A percentile compares a stretch with the other conserved stretches of the same genome.
These are phyloP conservation scores for Dorcus parallelipipedus DNA, from an alignment of 2,888 invertebrate genomes.

Conservation along the genomic window DNA sequence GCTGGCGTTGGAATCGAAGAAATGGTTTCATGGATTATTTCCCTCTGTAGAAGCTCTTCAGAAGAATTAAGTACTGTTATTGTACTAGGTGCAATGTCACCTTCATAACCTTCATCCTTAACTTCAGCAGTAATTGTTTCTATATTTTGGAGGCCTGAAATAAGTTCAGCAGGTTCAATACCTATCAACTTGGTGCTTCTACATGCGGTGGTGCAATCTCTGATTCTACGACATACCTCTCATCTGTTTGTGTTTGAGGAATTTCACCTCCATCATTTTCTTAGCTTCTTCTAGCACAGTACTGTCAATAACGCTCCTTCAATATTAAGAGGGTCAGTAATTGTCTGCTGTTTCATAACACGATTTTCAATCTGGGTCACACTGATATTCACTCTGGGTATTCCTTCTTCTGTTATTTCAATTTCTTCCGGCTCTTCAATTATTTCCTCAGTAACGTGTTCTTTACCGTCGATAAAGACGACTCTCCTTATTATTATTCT, in stretches of 20 bases:
- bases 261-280: constrained; percentile 20
- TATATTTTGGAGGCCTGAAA: constrained; percentile 27
- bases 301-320: constrained; percentile 10
- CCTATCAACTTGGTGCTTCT: constrained; percentile 32
- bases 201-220: constrained; percentile 36
- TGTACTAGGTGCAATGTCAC: constrained; percentile 21
- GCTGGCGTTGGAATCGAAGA: too few species aligned
- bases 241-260: constrained; percentile 13
- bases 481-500: constrained; percentile 72
- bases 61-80: constrained; percentile 15
- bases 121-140: constrained; percentile 24
- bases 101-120: not conserved
- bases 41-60: not conserved
- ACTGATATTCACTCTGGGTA: constrained; percentile 68
- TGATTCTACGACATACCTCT: constrained; percentile 44
- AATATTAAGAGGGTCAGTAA: constrained; percentile 41
- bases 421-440: constrained; percentile 81
- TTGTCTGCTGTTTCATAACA: constrained; percentile 46
- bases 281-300: constrained; percentile 7
- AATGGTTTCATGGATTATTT: not conserved
- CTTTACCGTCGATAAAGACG: constrained; percentile 78
- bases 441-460: constrained; percentile 78
- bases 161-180: constrained; percentile 28
- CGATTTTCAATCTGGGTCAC: constrained; percentile 58
- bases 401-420: constrained; percentile 68